These are phyloP conservation scores for Chelonia mydas DNA, from an alignment of 2,797 vertebrate species.

Conservation along the genomic window DNA sequence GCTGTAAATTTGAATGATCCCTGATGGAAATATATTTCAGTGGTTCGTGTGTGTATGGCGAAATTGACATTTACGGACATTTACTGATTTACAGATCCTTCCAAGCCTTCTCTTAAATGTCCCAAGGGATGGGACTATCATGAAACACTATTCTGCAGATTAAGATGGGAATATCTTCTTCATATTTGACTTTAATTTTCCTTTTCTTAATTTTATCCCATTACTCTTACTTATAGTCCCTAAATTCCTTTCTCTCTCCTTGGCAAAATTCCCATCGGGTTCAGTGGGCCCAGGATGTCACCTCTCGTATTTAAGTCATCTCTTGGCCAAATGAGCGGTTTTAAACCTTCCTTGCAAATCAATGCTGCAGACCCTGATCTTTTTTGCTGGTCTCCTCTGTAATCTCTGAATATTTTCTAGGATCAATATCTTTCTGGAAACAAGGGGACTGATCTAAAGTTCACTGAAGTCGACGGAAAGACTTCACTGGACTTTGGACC, in stretches of 20 bases:
- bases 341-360: background rate
- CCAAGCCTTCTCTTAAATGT: background rate
- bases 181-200: background rate
- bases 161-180: background rate
- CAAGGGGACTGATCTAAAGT: background rate
- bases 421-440: background rate
- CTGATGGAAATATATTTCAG: background rate
- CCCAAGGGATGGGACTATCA: background rate
- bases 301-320: background rate
- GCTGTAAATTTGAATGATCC: background rate
- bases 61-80: background rate
- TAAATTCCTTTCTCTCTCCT: background rate
- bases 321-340: background rate
- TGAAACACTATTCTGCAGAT: background rate
- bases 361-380: background rate
- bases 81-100: background rate
- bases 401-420: background rate
- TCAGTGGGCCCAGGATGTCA: background rate
- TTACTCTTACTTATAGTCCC: background rate
- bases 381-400: background rate
- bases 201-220: background rate
- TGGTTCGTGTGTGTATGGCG: background rate
- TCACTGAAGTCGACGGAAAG: background rate
- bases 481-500: rapidly evolving
- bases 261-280: background rate